Base-by-base conservation (phyloP, 2,888 invertebrate genomes). In the Frankliniella intonsa region DNA sequence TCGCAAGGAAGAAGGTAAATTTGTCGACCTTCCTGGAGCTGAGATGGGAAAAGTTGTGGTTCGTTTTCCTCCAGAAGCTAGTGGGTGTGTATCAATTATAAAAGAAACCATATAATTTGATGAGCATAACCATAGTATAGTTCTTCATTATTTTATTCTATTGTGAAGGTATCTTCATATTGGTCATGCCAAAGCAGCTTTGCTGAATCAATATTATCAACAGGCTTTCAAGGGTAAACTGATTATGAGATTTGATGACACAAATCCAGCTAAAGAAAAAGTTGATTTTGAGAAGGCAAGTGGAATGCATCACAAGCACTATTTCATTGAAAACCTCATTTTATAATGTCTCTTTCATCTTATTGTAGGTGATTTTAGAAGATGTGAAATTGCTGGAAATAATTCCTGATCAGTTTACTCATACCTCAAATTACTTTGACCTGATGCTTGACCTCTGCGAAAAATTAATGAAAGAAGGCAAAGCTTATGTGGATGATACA, bases 21-120 rank as follows among this genome's bases (percentile, higher is more conserved):
- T 98, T 88, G 92, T 98, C 81, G 98, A 99, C 76, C 90, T 99
- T 82, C 98, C 98, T 0, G 96, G 96, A 82, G 99, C 99, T 51
- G 97, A 98, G 89, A 95, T 95, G 92, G 99, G 99, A 50, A 96
- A 99, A 89, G 98, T 99, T 82, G 92, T 99, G 50, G 99, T 99
- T 0, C 91, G 99, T 84, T 99, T 99, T 88, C 99, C 99, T n/a
- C 99, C 99, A 69, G 99, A 99, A 90, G 99, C 99, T 62, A 98
- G 98, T 85, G 99, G 98, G 91, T 97, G 88, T 86, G 88, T 85
- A 14, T 19, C 80, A 17, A n/a, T 19, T 25, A 9, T 55, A 1
- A 82, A 5, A 19, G 50, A 7, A 14, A 25, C 27, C 17, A 51
- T 19, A 9, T 27, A 0, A 1, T 55, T 19, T 50, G 22, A 8